Evolutionary conservation across 2,113 vertebrate genomes (phyloP).

Genomic region (Euleptes europaea): DNA sequence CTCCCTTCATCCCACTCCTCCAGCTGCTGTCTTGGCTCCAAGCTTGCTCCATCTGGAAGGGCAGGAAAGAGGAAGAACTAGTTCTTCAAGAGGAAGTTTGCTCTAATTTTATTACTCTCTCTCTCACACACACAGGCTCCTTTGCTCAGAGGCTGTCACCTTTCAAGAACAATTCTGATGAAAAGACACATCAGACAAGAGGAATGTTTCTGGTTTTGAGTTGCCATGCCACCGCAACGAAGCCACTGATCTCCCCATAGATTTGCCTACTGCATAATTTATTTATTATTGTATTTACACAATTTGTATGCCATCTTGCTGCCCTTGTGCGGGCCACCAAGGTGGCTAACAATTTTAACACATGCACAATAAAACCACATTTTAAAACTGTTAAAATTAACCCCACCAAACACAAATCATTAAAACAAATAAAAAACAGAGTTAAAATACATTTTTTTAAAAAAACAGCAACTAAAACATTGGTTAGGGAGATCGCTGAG

Average conservation of each 20-base stretch:
- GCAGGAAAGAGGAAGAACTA: slow-evolving; percentile 22
- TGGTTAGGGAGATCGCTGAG: too few relatives aligned
- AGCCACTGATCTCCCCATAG: background rate
- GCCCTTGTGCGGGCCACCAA: too few relatives aligned
- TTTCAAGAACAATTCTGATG: background rate
- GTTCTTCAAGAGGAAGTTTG: slow-evolving; percentile 24
- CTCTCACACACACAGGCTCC: background rate
- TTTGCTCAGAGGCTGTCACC: background rate
- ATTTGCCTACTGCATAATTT: background rate
- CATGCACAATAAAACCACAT: too few relatives aligned
- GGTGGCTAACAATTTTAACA: too few relatives aligned
- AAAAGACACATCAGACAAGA: background rate
- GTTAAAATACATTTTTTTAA: too few relatives aligned
- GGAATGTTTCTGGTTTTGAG: background rate
- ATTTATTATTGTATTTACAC: too few relatives aligned
- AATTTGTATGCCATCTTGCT: too few relatives aligned
- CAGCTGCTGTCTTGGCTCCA: slow-evolving; percentile 26
- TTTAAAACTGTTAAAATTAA: too few relatives aligned
- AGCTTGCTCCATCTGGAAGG: slow-evolving; percentile 20
- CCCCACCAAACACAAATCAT: too few relatives aligned
- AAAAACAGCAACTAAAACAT: too few relatives aligned
- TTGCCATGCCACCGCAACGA: background rate
- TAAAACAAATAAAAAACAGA: too few relatives aligned
- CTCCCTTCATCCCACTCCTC: background rate
- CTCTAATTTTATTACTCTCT: background rate